Evolutionary conservation across 2,888 invertebrate species (phyloP), one percentile per base, ranked within the genome.

Genomic region (Stenodema calcarata): DNA sequence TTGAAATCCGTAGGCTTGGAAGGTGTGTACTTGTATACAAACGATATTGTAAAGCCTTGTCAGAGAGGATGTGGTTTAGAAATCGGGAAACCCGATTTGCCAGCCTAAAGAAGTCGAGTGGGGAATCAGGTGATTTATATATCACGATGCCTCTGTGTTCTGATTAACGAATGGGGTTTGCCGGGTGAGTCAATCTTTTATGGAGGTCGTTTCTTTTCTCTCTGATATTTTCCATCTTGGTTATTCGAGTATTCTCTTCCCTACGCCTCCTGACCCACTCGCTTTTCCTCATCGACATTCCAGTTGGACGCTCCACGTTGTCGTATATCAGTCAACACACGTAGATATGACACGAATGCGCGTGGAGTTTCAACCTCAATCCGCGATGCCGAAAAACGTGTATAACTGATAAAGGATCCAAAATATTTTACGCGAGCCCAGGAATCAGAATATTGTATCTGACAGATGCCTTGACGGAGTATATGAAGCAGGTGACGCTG

Each of bases 271-370:
- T 23, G 27, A 35, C 35, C 35, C 35, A 35, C 35, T 35, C 35
- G 18, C 44, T 44, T 44, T 44, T 27, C 18, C 44, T 44, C 78
- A 78, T 78, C 78, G 78, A 27, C 44, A 78, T 78, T 78, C 78
- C 78, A 27, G 44, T 78, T 78, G 78, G 78, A 23, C 44, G 78
- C 78, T n/a, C 44, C 78, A 78, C 78, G 78, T 44, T 78, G 78
- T 42, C 44, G 44, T 78, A n/a, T 78, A 78, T 78, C 78, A 78
- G 78, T 78, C 78, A 78, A 44, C 78, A n/a, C 78, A 78, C 78
- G 78, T 78, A 78, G 44, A 14, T 44, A 42, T 42, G 41, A 44
- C 78, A 44, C 78, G 78, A 44, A 44, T 42, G 44, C 44, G 78
- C 78, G 12, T 23, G 14, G n/a, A 27, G 75, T 75, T 75, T 75